Percentiles rank a stretch among this genome's conserved stretches.
These are phyloP conservation scores for Ceratitis capitata DNA, from an alignment of 1,140 invertebrate genomes.

Conservation along the genomic window DNA sequence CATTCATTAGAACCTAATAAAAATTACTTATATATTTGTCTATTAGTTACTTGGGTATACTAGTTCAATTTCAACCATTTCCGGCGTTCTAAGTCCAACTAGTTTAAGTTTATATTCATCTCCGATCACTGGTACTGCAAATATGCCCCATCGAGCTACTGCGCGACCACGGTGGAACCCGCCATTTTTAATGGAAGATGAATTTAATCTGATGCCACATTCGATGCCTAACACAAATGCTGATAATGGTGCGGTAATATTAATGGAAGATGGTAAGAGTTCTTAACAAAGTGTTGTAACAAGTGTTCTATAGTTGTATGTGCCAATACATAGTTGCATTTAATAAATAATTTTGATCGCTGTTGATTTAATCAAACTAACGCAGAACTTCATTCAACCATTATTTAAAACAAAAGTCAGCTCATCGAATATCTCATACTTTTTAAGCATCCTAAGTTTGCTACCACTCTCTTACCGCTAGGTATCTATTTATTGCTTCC, in stretches of 20 bases:
- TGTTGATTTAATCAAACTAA: too few species aligned
- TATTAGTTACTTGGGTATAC: conserved; percentile 89
- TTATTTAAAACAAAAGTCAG: too few species aligned
- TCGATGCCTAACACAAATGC: conserved; percentile 71
- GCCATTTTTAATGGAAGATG: conserved; percentile 90
- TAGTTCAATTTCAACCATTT: conserved; percentile 77
- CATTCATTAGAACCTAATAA: too few species aligned
- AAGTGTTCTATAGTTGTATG: neutral
- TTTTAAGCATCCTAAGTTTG: too few species aligned
- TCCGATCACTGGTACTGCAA: conserved; percentile 73
- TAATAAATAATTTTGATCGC: too few species aligned
- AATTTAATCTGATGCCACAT: conserved; percentile 91
- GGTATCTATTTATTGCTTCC: too few species aligned
- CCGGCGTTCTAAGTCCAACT: conserved; percentile 89
- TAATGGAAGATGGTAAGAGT: conserved; percentile 79
- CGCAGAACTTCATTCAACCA: too few species aligned
- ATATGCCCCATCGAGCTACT: conserved; percentile 67
- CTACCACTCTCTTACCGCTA: too few species aligned
- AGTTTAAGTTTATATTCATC: conserved; percentile 89
- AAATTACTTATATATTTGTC: too few species aligned
- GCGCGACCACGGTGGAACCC: conserved; percentile 82
- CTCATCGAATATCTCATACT: too few species aligned
- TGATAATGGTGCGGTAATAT: conserved; percentile 74
- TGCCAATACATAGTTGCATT: neutral
- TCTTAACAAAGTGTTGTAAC: conserved; percentile 40